These are phyloP conservation scores for Neoseiulus cucumeris DNA, from an alignment of 1,140 invertebrate genomes.

Conservation along the genomic window DNA sequence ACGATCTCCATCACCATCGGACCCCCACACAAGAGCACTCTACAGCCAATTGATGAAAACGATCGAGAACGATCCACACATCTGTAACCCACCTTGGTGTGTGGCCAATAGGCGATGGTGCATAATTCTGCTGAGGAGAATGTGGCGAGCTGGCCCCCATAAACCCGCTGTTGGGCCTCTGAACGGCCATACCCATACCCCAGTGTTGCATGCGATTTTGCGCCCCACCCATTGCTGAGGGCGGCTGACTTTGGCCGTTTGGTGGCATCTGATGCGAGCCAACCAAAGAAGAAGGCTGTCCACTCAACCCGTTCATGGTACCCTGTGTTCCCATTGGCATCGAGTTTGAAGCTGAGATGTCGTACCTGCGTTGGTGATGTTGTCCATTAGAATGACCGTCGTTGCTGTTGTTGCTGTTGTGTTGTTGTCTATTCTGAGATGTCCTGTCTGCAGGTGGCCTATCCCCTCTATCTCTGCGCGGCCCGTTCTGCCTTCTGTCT, in stretches of 20 bases:
- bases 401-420: neutral
- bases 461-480: neutral
- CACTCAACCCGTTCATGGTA: no score
- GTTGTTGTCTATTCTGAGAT: neutral
- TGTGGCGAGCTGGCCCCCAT: neutral
- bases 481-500: neutral
- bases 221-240: neutral
- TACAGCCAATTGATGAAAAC: neutral
- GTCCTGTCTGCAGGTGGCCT: neutral
- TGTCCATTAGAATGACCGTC: neutral
- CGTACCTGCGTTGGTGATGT: neutral
- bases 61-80: neutral
- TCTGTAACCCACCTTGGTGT: neutral
- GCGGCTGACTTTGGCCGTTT: neutral
- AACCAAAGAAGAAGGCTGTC: neutral
- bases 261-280: neutral
- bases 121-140: neutral
- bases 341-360: neutral
- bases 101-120: neutral
- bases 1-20: neutral
- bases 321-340: no score
- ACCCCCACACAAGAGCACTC: neutral
- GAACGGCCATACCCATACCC: neutral
- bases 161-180: neutral
- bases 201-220: neutral